Percentiles rank a stretch among this genome's conserved stretches.
phyloP scores from a whole-genome alignment of 2,113 vertebrate genomes.

The Tor tambroides region DNA sequence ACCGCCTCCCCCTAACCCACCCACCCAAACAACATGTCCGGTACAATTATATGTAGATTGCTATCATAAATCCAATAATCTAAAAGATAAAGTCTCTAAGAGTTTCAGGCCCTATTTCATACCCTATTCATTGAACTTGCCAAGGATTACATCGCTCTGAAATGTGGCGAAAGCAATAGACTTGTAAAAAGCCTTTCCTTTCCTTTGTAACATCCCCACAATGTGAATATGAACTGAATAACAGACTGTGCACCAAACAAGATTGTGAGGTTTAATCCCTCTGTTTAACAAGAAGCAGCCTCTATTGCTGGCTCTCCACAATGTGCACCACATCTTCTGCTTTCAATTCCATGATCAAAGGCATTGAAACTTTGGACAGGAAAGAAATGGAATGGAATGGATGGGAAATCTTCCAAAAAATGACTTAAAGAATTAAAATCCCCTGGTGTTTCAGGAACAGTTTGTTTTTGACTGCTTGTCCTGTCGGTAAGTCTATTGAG shows the following conservation, averaged over 20 bases:
- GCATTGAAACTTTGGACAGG: slow-evolving; percentile 46
- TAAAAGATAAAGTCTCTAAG: no score
- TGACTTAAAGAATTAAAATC: slow-evolving; percentile 32
- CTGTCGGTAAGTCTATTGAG: slow-evolving; percentile 5
- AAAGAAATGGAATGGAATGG: slow-evolving; percentile 49
- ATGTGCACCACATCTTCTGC: slow-evolving; percentile 38
- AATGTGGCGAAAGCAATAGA: background rate
- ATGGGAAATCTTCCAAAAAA: slow-evolving; percentile 45
- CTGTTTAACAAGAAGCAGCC: slow-evolving; percentile 48
- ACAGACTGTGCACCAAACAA: slow-evolving; percentile 4
- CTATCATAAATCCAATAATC: no score
- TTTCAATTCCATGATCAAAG: slow-evolving; percentile 56
- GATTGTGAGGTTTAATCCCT: background rate
- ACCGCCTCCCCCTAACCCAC: no score
- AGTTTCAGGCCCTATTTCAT: no score
- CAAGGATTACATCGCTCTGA: no score
- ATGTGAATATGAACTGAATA: background rate
- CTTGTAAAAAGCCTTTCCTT: slow-evolving; percentile 7
- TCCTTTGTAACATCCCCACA: slow-evolving; percentile 17
- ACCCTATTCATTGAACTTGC: no score
- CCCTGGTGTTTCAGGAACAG: slow-evolving; percentile 37
- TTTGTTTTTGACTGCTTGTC: slow-evolving; percentile 32
- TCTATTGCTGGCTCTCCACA: slow-evolving; percentile 10
- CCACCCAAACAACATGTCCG: no score
- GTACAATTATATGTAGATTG: no score